Evolutionary conservation across 2,888 invertebrate genomes (phyloP).

Genomic region (Elysia crispata): DNA sequence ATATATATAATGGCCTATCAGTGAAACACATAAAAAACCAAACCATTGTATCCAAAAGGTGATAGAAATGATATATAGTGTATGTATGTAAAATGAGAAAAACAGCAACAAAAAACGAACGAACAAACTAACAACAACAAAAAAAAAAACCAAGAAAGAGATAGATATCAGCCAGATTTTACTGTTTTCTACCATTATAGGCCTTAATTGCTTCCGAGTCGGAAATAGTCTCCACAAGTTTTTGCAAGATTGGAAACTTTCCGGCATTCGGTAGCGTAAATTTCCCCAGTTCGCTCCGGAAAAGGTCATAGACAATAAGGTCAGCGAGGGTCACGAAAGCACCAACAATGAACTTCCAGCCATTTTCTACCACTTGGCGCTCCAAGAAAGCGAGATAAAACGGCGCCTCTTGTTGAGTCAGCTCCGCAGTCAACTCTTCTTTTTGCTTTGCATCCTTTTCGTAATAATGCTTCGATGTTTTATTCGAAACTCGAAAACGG

Average conservation of each 20-base stretch:
- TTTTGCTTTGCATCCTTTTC: conserved; percentile 11
- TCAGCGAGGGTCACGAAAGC: conserved; percentile 24
- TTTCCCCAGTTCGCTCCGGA: conserved; percentile 18
- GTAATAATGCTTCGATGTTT: background rate
- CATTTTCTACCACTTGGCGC: conserved; percentile 19
- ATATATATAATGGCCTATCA: too few species aligned
- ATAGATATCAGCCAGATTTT: too few species aligned
- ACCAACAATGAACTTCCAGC: conserved; percentile 10
- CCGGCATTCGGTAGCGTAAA: background rate
- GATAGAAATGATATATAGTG: too few species aligned
- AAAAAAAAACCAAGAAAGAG: too few species aligned
- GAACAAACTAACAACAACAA: too few species aligned
- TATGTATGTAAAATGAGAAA: too few species aligned
- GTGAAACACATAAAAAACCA: too few species aligned
- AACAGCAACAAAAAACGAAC: too few species aligned
- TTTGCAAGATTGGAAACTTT: background rate
- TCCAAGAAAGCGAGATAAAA: conserved; percentile 28
- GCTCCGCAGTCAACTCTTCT: background rate
- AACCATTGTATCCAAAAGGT: too few species aligned
- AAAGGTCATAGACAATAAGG: conserved; percentile 32
- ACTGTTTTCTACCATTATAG: background rate
- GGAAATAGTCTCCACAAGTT: conserved; percentile 19
- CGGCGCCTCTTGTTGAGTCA: conserved; percentile 10
- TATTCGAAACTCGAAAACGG: conserved; percentile 10
- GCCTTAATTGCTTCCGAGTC: conserved; percentile 12